Percentiles rank a stretch among this genome's conserved stretches.
Evolutionary conservation across 2,888 invertebrate genomes (phyloP).

Genomic region (Luffia ferchaultella): DNA sequence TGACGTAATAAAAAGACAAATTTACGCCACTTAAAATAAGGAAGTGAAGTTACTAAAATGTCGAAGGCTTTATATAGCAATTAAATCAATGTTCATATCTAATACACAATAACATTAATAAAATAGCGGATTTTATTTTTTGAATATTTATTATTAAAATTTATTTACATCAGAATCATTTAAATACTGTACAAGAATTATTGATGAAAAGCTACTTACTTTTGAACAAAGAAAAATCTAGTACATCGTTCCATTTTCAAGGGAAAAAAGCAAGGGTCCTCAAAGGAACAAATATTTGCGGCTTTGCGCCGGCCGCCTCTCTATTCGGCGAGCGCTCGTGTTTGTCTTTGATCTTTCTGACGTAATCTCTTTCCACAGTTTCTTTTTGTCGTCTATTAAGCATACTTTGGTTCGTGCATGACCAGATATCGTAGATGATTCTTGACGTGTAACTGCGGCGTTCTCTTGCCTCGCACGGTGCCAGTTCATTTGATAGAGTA

Average conservation of each 20-base stretch:
- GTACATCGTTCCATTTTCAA: neutral
- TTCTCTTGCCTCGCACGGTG: too few species aligned
- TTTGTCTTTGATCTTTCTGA: conserved; percentile 10
- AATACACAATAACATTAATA: too few species aligned
- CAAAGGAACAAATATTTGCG: conserved; percentile 44
- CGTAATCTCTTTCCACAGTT: conserved; percentile 9
- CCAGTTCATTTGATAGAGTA: too few species aligned
- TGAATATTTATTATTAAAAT: too few species aligned
- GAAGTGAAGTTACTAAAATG: too few species aligned
- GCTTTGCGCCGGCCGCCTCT: conserved; percentile 26
- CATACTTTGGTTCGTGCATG: neutral
- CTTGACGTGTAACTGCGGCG: neutral
- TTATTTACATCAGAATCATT: too few species aligned
- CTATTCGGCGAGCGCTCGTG: conserved; percentile 15
- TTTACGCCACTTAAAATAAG: too few species aligned
- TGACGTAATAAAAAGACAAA: too few species aligned
- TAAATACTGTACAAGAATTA: too few species aligned
- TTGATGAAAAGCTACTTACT: neutral
- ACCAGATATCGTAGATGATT: neutral
- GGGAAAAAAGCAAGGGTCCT: conserved; percentile 26
- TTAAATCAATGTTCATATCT: too few species aligned
- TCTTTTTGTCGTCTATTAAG: conserved; percentile 3
- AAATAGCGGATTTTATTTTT: too few species aligned
- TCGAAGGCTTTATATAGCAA: too few species aligned
- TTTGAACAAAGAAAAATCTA: neutral